A percentile compares a stretch with the other conserved stretches of the same genome.
Evolutionary conservation across 2,113 vertebrate genomes (phyloP).

Genomic region (Hippocampus abdominalis): DNA sequence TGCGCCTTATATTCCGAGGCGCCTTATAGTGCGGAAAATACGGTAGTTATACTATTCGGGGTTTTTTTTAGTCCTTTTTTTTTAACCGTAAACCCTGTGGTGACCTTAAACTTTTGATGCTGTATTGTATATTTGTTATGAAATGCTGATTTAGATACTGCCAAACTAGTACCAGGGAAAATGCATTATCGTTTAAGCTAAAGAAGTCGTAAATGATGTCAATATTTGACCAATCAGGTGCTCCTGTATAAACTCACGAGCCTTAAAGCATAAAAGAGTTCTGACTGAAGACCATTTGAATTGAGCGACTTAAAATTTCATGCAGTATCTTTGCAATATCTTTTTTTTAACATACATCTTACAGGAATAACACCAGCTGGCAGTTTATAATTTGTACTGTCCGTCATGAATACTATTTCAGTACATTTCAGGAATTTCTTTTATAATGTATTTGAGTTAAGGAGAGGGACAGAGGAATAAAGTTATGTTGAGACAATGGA

Average conservation of each 20-base stretch:
- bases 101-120: neutral
- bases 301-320: slow-evolving; percentile 6
- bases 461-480: slow-evolving; percentile 46
- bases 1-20: no score
- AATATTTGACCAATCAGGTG: slow-evolving; percentile 5
- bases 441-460: slow-evolving; percentile 43
- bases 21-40: no score
- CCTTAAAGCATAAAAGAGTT: slow-evolving; percentile 18
- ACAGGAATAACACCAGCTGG: slow-evolving; percentile 47
- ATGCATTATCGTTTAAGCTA: neutral
- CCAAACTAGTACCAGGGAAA: neutral
- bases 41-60: no score
- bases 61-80: no score
- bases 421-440: slow-evolving; percentile 24
- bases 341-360: slow-evolving; percentile 19
- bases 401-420: slow-evolving; percentile 13
- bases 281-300: neutral
- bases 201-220: neutral
- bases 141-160: neutral
- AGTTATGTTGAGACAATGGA: slow-evolving; percentile 22
- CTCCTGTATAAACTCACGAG: neutral
- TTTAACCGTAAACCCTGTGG: no score
- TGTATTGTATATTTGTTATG: neutral
- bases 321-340: neutral
- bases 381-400: slow-evolving; percentile 23